A percentile compares a stretch with the other conserved stretches of the same genome.
Conservation (phyloP, 1,140 invertebrate species). For the Micrasema longulum region DNA sequence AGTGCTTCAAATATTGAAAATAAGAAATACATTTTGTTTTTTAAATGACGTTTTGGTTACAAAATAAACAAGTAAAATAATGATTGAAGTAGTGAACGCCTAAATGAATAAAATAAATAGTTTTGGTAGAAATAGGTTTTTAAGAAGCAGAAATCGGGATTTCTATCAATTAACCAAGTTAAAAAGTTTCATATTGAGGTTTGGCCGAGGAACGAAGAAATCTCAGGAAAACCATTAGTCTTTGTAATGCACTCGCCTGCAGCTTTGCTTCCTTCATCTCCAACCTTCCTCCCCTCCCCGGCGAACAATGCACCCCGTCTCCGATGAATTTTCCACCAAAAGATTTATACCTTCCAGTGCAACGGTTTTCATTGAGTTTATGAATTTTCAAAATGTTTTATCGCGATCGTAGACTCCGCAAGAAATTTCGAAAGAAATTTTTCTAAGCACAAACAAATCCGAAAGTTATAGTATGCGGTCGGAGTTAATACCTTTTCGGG, state of each 20-base stretch:
- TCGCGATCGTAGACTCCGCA: neutral
- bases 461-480: neutral
- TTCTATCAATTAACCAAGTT: too few relatives aligned
- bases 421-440: neutral
- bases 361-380: conserved; percentile 21
- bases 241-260: conserved; percentile 38
- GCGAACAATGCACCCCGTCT: conserved; percentile 18
- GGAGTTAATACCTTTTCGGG: neutral
- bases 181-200: neutral
- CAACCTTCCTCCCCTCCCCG: neutral
- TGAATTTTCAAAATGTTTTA: conserved; percentile 27
- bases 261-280: conserved; percentile 6
- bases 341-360: conserved; percentile 15
- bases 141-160: too few relatives aligned
- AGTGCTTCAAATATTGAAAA: too few relatives aligned
- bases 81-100: too few relatives aligned
- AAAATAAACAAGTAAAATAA: too few relatives aligned
- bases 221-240: conserved; percentile 38
- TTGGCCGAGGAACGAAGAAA: conserved; percentile 11
- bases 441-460: neutral
- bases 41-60: too few relatives aligned
- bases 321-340: conserved; percentile 24
- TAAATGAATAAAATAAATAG: too few relatives aligned
- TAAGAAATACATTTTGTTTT: too few relatives aligned
- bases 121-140: too few relatives aligned